Conservation (phyloP, 2,888 invertebrate genomes). For the Auanema freiburgensis region DNA sequence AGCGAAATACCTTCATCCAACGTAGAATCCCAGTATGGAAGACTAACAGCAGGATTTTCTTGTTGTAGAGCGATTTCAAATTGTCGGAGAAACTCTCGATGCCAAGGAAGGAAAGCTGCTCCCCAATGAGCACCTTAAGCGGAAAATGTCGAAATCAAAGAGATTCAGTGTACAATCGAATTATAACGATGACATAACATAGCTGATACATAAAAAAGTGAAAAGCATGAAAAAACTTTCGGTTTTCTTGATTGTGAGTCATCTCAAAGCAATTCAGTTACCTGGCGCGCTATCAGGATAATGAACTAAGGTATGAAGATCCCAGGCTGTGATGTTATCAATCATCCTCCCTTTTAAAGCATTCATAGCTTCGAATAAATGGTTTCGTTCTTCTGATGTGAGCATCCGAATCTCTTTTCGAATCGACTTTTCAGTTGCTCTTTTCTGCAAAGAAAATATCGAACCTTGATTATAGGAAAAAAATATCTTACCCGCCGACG, state of each 20-base stretch:
- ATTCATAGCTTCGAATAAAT: constrained; percentile 55
- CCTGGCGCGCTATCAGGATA: constrained; percentile 61
- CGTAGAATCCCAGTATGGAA: constrained; percentile 63
- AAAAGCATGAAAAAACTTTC: constrained; percentile 1
- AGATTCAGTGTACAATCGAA: too few species aligned
- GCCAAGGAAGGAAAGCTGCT: constrained; percentile 62
- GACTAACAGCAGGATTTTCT: constrained; percentile 51
- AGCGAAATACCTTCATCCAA: constrained; percentile 52
- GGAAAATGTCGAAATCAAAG: not conserved
- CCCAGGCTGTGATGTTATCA: constrained; percentile 62
- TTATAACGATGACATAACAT: not conserved
- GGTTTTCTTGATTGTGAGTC: not conserved
- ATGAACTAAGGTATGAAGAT: constrained; percentile 58
- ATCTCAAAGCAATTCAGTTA: constrained; percentile 13
- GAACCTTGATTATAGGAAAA: not conserved
- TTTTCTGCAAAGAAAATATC: constrained; percentile 3
- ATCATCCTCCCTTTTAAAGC: constrained; percentile 49
- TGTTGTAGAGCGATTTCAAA: constrained; percentile 60
- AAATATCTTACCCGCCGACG: constrained; percentile 30
- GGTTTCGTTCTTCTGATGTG: constrained; percentile 38
- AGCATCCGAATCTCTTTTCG: constrained; percentile 56
- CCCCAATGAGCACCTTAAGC: constrained; percentile 53
- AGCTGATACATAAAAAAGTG: constrained; percentile 2
- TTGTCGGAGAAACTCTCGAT: constrained; percentile 61
- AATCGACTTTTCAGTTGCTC: constrained; percentile 33